Conservation (phyloP, 2,113 vertebrate genomes). For the Etheostoma cragini region DNA sequence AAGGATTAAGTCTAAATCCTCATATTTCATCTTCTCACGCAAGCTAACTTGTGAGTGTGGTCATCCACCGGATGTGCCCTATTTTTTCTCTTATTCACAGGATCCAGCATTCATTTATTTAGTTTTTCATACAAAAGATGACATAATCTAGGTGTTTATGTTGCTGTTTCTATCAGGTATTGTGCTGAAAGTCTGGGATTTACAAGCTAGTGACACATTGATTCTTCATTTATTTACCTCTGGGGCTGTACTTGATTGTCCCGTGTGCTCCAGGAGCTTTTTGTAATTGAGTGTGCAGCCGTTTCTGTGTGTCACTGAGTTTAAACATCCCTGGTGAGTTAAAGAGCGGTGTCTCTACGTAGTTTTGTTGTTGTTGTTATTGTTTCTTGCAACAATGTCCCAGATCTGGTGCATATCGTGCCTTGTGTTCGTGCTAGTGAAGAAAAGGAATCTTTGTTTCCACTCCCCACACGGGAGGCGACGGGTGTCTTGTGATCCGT, state of each 20-base stretch:
- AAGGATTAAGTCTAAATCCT: conserved; percentile 61
- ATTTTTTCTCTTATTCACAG: conserved; percentile 23
- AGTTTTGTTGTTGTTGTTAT: conserved; percentile 37
- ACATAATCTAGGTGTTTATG: conserved; percentile 26
- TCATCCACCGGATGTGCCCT: conserved; percentile 43
- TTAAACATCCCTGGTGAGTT: conserved; percentile 32
- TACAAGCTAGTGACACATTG: conserved; percentile 16
- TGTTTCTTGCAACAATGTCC: conserved; percentile 56
- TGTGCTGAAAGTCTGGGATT: conserved; percentile 18
- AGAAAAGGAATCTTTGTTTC: conserved; percentile 80
- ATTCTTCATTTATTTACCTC: conserved; percentile 13
- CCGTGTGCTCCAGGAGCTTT: neutral
- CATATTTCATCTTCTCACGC: conserved; percentile 61
- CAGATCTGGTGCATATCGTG: conserved; percentile 63
- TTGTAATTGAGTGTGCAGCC: conserved; percentile 28
- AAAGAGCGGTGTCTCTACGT: conserved; percentile 3
- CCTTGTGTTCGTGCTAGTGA: conserved; percentile 47
- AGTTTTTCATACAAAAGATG: conserved; percentile 41
- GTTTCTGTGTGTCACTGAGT: conserved; percentile 20
- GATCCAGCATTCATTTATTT: conserved; percentile 16
- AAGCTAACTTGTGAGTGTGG: conserved; percentile 29
- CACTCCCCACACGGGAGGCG: conserved; percentile 55
- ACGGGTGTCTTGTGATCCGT: conserved; percentile 82
- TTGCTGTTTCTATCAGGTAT: conserved; percentile 1
- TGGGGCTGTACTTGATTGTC: conserved; percentile 15